Base-by-base conservation (phyloP, 1,140 invertebrate genomes). In the Megalonaias nervosa region DNA sequence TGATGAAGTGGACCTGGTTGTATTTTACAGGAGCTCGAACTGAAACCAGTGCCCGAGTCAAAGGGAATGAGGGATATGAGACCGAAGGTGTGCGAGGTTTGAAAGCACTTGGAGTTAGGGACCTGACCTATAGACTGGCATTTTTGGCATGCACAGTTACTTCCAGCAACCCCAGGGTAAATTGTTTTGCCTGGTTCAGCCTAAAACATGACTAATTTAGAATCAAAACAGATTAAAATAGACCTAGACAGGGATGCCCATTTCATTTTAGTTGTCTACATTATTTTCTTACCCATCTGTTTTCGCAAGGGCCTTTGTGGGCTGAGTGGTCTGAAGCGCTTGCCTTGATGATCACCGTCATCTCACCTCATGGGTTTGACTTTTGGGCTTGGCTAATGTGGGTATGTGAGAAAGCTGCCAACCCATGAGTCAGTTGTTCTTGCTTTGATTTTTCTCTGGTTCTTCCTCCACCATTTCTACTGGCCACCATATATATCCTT, bases 141-240 rank as follows among this genome's bases (percentile, higher is more conserved):
- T 99, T 99, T 91, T 91, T 99, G 59, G 97, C 98, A 0, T 99
- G 97, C 89, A 96, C 95, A 85, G 95, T 99, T 6, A 94, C 95
- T 79, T 93, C 96, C 0, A 96, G 96, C 13, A 97, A 95, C 80
- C 93, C 95, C 0, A 94, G 95, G 86, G 94, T 94, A 89, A 89
- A 88, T 89, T 16, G 66, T 15, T 61, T 66, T 38, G n/a, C 31
- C 48, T 55, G 19, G 0, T 15, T 31, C 17, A 21, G 15, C 19
- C 21, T 23, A 26, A 23, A 15, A 4, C n/a, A 2, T 71, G 23
- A 31, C 60, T 62, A 62, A 0, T 62, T 62, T 23, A 62, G 4
- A n/a, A n/a, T 62, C 6, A 9, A 62, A 14, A 62, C 6, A 62
- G 23, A 62, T n/a, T 15, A 62, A 5, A 62, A 62, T 12, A 62